These are phyloP conservation scores for Trissolcus brochymenae DNA, from an alignment of 2,888 invertebrate genomes.

Conservation along the genomic window DNA sequence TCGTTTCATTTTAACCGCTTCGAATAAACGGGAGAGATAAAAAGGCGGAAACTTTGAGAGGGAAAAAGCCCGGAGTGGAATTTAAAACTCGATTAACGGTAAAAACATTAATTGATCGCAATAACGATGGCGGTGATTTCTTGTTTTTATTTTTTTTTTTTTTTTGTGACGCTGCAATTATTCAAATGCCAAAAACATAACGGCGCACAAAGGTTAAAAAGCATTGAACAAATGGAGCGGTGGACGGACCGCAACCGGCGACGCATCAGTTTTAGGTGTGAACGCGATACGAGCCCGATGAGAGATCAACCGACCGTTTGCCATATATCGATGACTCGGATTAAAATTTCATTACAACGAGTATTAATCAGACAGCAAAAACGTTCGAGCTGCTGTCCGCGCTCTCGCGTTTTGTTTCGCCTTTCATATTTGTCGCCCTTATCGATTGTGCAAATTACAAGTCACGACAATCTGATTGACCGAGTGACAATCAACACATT, in stretches of 20 bases:
- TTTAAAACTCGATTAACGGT: slow-evolving; percentile 25
- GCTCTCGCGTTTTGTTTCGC: not conserved
- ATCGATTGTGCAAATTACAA: slow-evolving; percentile 39
- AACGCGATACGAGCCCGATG: slow-evolving; percentile 34
- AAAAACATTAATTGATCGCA: slow-evolving; percentile 31
- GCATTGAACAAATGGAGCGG: slow-evolving; percentile 41
- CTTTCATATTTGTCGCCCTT: slow-evolving; percentile 27
- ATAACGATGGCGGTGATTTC: slow-evolving; percentile 12
- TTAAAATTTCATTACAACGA: slow-evolving; percentile 70
- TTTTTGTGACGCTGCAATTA: slow-evolving; percentile 37
- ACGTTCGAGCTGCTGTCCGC: slow-evolving; percentile 20
- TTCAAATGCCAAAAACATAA: slow-evolving; percentile 49
- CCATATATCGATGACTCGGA: slow-evolving; percentile 67
- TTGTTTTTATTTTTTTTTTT: slow-evolving; percentile 5
- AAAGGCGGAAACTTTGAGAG: not conserved
- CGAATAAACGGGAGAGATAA: not conserved
- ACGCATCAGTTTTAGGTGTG: slow-evolving; percentile 41
- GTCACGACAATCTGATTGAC: slow-evolving; percentile 31
- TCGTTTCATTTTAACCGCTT: slow-evolving; percentile 1
- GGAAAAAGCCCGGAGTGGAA: not conserved
- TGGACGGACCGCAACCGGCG: slow-evolving; percentile 39
- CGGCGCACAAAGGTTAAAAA: slow-evolving; percentile 36
- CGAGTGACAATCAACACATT: slow-evolving; percentile 36
- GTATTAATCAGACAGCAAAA: slow-evolving; percentile 64
- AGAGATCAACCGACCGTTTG: slow-evolving; percentile 58